phyloP scores from a whole-genome alignment of 1,140 invertebrate species.

The Cryptotermes secundus region DNA sequence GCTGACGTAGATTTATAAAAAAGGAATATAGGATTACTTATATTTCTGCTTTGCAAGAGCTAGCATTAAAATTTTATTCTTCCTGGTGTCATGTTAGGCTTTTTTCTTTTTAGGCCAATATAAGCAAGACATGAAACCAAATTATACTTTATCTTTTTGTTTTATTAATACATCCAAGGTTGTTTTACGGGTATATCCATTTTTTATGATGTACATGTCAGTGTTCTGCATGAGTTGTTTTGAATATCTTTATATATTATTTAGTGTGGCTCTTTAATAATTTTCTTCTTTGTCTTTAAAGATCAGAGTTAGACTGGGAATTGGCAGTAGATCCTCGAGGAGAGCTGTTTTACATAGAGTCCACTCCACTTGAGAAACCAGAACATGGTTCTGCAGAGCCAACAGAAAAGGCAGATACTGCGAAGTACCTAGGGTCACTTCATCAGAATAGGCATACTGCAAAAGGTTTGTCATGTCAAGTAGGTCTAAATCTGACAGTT shows the following conservation, averaged over 20 bases:
- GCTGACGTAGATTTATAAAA: too few species aligned
- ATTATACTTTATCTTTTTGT: too few species aligned
- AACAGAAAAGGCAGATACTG: constrained; percentile 16
- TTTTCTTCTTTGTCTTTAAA: constrained; percentile 40
- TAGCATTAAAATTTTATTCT: too few species aligned
- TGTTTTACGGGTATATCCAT: too few species aligned
- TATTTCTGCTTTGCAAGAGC: too few species aligned
- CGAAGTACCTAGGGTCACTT: background rate
- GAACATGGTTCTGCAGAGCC: background rate
- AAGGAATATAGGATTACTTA: too few species aligned
- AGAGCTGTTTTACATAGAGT: constrained; percentile 62
- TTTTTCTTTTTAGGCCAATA: too few species aligned
- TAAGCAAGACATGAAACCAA: too few species aligned
- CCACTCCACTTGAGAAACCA: constrained; percentile 37
- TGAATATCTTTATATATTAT: background rate
- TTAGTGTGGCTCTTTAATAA: background rate
- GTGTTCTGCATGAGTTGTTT: background rate
- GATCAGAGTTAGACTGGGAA: constrained; percentile 65
- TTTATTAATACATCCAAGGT: too few species aligned
- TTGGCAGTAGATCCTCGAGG: constrained; percentile 56
- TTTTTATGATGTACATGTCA: background rate
- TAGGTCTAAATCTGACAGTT: background rate
- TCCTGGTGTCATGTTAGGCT: too few species aligned
- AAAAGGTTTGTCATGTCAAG: constrained; percentile 38
- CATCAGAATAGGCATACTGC: constrained; percentile 35